Percentiles rank a stretch among this genome's conserved stretches.
These are phyloP conservation scores for Bubo scandiacus DNA, from an alignment of 2,113 vertebrate species.

Conservation along the genomic window DNA sequence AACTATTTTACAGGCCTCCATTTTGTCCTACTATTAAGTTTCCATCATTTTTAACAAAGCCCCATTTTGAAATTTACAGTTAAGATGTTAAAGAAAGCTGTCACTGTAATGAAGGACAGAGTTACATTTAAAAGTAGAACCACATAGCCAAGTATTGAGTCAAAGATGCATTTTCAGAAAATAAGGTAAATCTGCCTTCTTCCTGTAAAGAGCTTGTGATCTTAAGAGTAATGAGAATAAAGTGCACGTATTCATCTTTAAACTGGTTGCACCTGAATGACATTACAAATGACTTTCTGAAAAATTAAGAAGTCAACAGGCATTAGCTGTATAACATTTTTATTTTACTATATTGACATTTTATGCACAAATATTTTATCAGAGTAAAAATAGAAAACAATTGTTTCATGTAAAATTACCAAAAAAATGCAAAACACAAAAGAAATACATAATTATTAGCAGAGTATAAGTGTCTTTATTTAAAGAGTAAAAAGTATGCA, in stretches of 20 bases:
- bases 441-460: slow-evolving; percentile 76
- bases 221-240: not conserved
- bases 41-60: not conserved
- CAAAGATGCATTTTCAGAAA: not conserved
- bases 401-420: slow-evolving; percentile 79
- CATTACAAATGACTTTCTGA: not conserved
- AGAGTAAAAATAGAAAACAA: slow-evolving; percentile 83
- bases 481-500: slow-evolving; percentile 83
- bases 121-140: not conserved
- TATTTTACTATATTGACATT: slow-evolving; percentile 81
- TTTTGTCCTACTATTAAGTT: not conserved
- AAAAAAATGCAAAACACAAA: slow-evolving; percentile 71
- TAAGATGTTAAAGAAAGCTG: not conserved
- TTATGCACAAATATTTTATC: slow-evolving; percentile 82
- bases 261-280: not conserved
- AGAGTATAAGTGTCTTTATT: slow-evolving; percentile 77
- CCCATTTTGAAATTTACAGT: not conserved
- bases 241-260: not conserved
- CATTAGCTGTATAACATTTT: slow-evolving; percentile 71
- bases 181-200: not conserved
- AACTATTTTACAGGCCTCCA: not conserved
- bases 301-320: slow-evolving; percentile 23
- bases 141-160: not conserved
- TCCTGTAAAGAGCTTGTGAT: not conserved
- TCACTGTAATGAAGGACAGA: not conserved